phyloP scores from a whole-genome alignment of 1,140 invertebrate genomes.

The Aphaenogaster ashmeadi region DNA sequence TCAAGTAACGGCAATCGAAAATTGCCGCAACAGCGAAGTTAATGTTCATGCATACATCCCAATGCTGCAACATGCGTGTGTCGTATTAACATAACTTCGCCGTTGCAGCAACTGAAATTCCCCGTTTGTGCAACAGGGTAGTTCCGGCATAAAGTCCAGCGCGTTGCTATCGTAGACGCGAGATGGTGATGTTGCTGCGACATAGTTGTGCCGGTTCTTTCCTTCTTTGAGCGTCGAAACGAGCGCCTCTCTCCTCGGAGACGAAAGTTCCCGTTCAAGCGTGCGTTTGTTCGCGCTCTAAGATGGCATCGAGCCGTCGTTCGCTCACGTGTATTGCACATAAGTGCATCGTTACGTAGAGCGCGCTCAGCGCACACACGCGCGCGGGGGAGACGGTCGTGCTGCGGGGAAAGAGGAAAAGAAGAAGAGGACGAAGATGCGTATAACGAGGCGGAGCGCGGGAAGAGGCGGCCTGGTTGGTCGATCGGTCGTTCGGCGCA shows the following conservation, averaged over 20 bases:
- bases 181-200: background rate
- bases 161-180: constrained; percentile 11
- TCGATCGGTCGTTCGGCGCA: constrained; percentile 47
- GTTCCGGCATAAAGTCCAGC: constrained; percentile 1
- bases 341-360: constrained; percentile 40
- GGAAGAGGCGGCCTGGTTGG: constrained; percentile 27
- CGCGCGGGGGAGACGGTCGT: constrained; percentile 31
- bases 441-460: constrained; percentile 47
- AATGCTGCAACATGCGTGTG: constrained; percentile 17
- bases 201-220: background rate
- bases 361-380: background rate
- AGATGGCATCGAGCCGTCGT: constrained; percentile 47
- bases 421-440: constrained; percentile 17
- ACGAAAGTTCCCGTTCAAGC: constrained; percentile 27
- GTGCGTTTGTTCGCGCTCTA: constrained; percentile 56
- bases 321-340: background rate
- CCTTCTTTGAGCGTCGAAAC: background rate
- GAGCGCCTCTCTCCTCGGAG: too few species aligned
- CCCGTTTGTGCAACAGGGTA: constrained; percentile 17
- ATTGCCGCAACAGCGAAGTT: constrained; percentile 40
- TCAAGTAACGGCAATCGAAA: constrained; percentile 16
- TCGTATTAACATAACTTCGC: constrained; percentile 26
- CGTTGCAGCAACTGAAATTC: constrained; percentile 50
- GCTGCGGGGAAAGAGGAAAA: background rate
- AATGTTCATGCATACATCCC: constrained; percentile 33